Base-by-base conservation (phyloP, 2,797 vertebrate species). In the Ctenosaura bakeri region DNA sequence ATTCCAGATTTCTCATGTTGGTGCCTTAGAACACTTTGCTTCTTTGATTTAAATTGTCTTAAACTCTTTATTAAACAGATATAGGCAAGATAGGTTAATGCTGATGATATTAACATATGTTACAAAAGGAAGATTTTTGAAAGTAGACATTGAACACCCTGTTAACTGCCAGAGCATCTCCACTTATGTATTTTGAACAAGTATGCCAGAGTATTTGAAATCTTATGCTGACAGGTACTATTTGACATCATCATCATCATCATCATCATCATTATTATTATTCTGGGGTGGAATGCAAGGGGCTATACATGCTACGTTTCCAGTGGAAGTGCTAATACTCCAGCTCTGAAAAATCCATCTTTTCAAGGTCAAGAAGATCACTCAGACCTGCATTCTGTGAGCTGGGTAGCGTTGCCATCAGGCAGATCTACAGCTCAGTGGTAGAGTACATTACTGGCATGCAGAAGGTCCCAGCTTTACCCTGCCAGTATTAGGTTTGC, bases 1-100 rank as follows among this genome's bases (percentile, higher is more conserved):
- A 95, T 96, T 95, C 93, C 93, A 93, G 94, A 94, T 92, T 88
- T 88, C 90, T 91, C 66, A 52, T 86, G 59, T 82, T 95, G 82
- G 24, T 91, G 22, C 93, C 79, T 94, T 94, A 90, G 90, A 86
- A 84, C 91, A 93, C 94, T 95, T 94, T 88, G 89, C 90, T 94
- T 91, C 89, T 96, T 95, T 92, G 94, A 86, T 96, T 96, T 96
- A 94, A 94, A 89, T 95, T 94, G 86, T 83, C 81, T 93, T 93
- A 95, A 95, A 95, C 90, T 95, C 94, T 95, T 95, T 94, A 95
- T 95, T 97, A 95, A 97, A 90, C 88, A 95, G 95, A 94, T n/a
- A 85, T 71, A 5, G n/a, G 16, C 9, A 32, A 52, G 20, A 22
- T n/a, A 85, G 66, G 26, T 32, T 69, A 66, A 71, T 69, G 42